Evolutionary conservation across 2,113 vertebrate genomes (phyloP), one percentile per base, ranked within the genome.

Genomic region (Zonotrichia leucophrys): DNA sequence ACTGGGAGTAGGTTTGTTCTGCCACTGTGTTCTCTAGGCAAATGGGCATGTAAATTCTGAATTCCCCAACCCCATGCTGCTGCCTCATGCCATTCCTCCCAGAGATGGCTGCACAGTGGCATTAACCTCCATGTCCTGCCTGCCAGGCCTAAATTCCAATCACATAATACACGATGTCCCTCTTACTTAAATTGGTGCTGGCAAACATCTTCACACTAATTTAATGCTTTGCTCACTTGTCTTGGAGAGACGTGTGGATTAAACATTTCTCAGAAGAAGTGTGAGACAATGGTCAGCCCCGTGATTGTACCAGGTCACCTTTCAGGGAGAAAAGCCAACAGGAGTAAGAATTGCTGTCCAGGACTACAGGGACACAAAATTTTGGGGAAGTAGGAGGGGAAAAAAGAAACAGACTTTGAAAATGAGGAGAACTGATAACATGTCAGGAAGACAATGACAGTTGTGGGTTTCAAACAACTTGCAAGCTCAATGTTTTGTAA

Each of bases 81-180:
- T 47, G 50, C 72, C 44, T 81, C 92, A 52, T 1, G 1, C 86
- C 56, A 30, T 25, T 88, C 33, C 42, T 66, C 39, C 33, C 44
- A 21, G 70, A 58, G 60, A 21, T 79, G 3, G 28, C 90, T 83
- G 60, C 59, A 77, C 68, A 76, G 9, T 0, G 0, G 72, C 0
- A 0, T 78, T 82, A 89, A 72, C 88, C 58, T 81, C 56, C 1
- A 0, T 11, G 64, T 92, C 56, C 86, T 64, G 88, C 56, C 49
- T 81, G 60, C 93, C 70, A 81, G 95, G 85, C 69, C 90, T 84
- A 41, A 74, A 87, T 93, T 96, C 88, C 69, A 79, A 89, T 73
- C 92, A 77, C 50, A 42, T 33, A 55, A 90, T 63, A 81, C 49
- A 37, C 39, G 10, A 44, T 28, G 80, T 78, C 86, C 76, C 56